These are phyloP conservation scores for Pentalonia nigronervosa DNA, from an alignment of 1,140 invertebrate genomes.

Conservation along the genomic window DNA sequence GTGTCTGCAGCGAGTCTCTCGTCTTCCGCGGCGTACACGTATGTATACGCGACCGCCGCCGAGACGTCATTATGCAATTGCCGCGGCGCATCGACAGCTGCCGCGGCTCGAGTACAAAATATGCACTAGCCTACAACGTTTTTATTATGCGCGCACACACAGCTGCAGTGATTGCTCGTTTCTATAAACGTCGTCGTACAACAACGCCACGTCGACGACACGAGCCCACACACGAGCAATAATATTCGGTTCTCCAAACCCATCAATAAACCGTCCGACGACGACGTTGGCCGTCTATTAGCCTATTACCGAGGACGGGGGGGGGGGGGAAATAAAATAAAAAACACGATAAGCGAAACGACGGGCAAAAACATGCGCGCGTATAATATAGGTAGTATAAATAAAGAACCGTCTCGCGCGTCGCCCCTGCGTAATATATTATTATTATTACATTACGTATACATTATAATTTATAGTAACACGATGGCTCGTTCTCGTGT, in stretches of 20 bases:
- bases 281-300: constrained; percentile 35
- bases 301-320: not conserved
- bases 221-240: constrained; percentile 35
- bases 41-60: not conserved
- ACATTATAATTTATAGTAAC: not conserved
- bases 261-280: constrained; percentile 33
- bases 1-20: not conserved
- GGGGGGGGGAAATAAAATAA: not conserved
- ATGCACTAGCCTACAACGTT: too few relatives aligned
- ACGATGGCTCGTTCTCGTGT: not conserved
- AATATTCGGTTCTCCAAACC: not conserved
- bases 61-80: not conserved
- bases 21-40: not conserved
- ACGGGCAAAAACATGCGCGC: not conserved
- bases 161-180: not conserved
- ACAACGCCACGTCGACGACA: not conserved
- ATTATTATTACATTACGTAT: not conserved
- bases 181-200: constrained; percentile 20
- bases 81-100: not conserved
- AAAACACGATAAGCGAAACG: not conserved
- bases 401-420: not conserved
- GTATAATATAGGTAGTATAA: not conserved
- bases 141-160: not conserved
- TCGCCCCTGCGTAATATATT: not conserved
- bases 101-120: too few relatives aligned